phyloP scores from a whole-genome alignment of 2,888 invertebrate genomes.

The Phyllotreta striolata region DNA sequence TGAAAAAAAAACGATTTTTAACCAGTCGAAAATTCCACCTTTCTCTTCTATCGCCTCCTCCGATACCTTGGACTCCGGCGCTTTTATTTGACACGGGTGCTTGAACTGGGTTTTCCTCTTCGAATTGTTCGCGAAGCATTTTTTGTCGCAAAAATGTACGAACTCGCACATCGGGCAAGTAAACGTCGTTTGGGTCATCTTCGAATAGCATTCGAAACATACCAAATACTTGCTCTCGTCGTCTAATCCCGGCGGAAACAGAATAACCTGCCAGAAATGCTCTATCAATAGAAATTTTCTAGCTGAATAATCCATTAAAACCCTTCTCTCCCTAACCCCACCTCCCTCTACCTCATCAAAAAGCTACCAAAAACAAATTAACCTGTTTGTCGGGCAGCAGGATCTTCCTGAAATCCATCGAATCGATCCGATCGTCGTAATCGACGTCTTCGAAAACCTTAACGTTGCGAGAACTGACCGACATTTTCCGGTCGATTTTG shows the following conservation, averaged over 20 bases:
- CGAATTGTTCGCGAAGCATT: conserved; percentile 51
- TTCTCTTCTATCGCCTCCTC: background rate
- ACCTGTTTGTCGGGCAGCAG: too few relatives aligned
- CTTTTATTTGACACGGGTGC: conserved; percentile 41
- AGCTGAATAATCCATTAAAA: too few relatives aligned
- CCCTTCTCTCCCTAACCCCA: too few relatives aligned
- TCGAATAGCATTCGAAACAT: conserved; percentile 54
- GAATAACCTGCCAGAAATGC: conserved; percentile 9
- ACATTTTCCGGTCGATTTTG: background rate
- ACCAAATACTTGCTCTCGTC: conserved; percentile 50
- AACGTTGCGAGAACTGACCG: too few relatives aligned
- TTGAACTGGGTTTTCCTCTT: conserved; percentile 38
- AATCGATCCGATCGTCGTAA: too few relatives aligned
- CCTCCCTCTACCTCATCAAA: too few relatives aligned
- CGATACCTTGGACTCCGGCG: conserved; percentile 35
- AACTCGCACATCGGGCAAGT: conserved; percentile 55
- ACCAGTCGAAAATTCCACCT: background rate
- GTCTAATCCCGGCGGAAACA: conserved; percentile 38
- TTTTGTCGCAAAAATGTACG: conserved; percentile 55
- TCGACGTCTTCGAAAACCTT: too few relatives aligned
- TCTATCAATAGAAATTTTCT: too few relatives aligned
- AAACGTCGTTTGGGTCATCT: conserved; percentile 45
- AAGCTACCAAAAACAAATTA: too few relatives aligned
- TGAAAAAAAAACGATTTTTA: too few relatives aligned
- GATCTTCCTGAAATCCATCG: too few relatives aligned